Evolutionary conservation across 2,113 vertebrate species (phyloP), one percentile per base, ranked within the genome.

Genomic region (Solenodon paradoxus): DNA sequence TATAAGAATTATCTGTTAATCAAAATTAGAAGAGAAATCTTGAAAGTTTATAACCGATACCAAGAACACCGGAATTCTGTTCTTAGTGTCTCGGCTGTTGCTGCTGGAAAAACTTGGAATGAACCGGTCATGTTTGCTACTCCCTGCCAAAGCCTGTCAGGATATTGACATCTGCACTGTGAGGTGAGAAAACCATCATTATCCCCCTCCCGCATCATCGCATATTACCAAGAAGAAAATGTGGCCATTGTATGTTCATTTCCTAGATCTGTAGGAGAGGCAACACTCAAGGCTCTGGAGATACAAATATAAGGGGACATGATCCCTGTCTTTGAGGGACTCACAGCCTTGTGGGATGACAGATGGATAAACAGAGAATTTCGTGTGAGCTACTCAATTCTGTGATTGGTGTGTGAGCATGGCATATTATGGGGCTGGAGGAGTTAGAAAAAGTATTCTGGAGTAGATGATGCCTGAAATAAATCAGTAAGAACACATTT

Each of bases 21-120:
- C 68, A 90, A 95, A 94, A 95, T 71, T 71, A 91, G 85, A 93
- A 96, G 64, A 22, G 79, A 96, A 94, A 92, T 45, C 64, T 75
- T 90, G 24, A 53, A 84, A 75, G 57, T 75, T 30, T 82, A 0
- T 49, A 75, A 49, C n/a, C 92, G 49, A 86, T 91, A 80, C n/a
- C 69, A 89, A 8, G 30, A 91, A 40, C n/a, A 51, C 55, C 78
- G 53, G 83, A 71, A 57, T 40, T 32, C 66, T 49, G 4, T 22
- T 90, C 80, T n/a, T 47, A 30, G 1, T 79, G 77, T 88, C 59
- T 30, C 79, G 45, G 47, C 20, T 40, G 22, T 49, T 79, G 38
- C 13, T 79, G 22, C 32, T 79, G 49, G 63, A 87, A 89, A 11
- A 32, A 69, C 49, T 79, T 38, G 10, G 57, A 16, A 10, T 83